Evolutionary conservation across 2,888 invertebrate species (phyloP).

Genomic region (Therioaphis trifolii): DNA sequence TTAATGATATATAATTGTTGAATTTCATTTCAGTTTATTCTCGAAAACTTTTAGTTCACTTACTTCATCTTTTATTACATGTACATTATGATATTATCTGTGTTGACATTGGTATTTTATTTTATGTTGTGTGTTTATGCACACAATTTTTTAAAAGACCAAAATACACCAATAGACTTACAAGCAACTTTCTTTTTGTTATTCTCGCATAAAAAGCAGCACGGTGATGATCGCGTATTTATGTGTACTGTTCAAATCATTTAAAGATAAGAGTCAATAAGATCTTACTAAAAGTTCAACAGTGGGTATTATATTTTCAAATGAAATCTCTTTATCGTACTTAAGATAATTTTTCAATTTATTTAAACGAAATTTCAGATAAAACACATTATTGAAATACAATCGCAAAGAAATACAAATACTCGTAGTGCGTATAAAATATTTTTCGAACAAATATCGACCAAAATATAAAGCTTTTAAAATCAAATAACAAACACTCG

Average conservation of each 20-base stretch:
- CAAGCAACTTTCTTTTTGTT: neutral
- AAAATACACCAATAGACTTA: neutral
- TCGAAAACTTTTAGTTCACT: neutral
- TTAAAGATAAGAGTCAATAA: conserved; percentile 12
- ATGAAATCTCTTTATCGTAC: neutral
- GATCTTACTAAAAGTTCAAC: neutral
- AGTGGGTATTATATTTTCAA: neutral
- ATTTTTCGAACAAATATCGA: neutral
- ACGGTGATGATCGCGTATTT: neutral
- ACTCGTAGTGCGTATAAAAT: neutral
- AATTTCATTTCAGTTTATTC: neutral
- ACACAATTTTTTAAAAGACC: neutral
- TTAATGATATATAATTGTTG: too few species aligned
- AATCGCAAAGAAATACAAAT: too few species aligned
- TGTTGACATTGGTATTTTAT: neutral
- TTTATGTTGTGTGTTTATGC: neutral
- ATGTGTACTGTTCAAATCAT: neutral
- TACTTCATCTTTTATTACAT: neutral
- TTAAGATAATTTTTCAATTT: conserved; percentile 7
- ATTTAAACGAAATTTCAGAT: neutral
- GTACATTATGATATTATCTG: neutral
- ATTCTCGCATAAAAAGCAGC: neutral
- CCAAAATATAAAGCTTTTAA: neutral
- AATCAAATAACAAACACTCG: neutral
- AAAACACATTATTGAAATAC: neutral